phyloP scores from a whole-genome alignment of 2,888 invertebrate species.

The Chrysolina haemoptera region DNA sequence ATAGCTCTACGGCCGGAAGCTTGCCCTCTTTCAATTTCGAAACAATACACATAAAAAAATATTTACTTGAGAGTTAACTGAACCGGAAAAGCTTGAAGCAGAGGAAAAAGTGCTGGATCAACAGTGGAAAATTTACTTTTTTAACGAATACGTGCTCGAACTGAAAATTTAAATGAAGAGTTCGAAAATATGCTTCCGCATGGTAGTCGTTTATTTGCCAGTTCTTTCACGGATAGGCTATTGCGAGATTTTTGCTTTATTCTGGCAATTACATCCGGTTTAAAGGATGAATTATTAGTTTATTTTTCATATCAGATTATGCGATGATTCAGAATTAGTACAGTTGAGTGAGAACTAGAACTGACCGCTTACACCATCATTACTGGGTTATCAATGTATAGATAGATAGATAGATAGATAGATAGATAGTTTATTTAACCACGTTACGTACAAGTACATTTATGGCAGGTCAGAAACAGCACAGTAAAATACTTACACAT shows the following conservation, averaged over 20 bases:
- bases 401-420: too few relatives aligned
- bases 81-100: background rate
- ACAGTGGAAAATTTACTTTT: constrained; percentile 11
- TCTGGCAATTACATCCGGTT: too few relatives aligned
- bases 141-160: background rate
- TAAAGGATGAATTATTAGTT: too few relatives aligned
- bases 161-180: background rate
- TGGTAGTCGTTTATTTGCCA: background rate
- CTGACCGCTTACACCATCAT: too few relatives aligned
- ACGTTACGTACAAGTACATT: too few relatives aligned
- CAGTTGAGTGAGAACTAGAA: too few relatives aligned
- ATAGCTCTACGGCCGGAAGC: constrained; percentile 23
- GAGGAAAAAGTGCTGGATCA: constrained; percentile 7
- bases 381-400: too few relatives aligned
- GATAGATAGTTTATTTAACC: too few relatives aligned
- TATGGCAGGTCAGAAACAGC: too few relatives aligned
- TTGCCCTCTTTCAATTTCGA: constrained; percentile 21
- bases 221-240: background rate
- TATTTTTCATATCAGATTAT: too few relatives aligned
- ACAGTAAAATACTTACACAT: too few relatives aligned
- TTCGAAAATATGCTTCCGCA: background rate
- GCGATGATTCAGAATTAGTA: too few relatives aligned
- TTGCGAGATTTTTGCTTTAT: background rate
- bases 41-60: background rate
- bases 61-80: background rate